These are phyloP conservation scores for Cirrhinus molitorella DNA, from an alignment of 2,797 vertebrate genomes.

Conservation along the genomic window DNA sequence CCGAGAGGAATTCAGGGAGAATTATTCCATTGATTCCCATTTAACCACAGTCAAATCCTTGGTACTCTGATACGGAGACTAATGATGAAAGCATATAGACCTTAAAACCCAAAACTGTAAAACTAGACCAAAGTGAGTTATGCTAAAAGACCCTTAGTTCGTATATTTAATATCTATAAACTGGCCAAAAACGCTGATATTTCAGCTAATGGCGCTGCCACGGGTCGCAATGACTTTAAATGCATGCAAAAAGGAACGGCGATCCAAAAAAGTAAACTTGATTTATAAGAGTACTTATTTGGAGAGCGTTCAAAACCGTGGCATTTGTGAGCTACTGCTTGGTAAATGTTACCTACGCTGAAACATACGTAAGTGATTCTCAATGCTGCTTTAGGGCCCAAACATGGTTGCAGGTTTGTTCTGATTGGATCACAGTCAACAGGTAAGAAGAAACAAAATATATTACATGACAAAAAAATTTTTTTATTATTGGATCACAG, in stretches of 20 bases:
- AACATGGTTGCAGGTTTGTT: background rate
- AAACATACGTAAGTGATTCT: background rate
- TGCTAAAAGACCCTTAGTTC: conserved; percentile 40
- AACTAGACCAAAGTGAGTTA: conserved; percentile 46
- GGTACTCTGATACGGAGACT: conserved; percentile 73
- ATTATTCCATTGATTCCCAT: conserved; percentile 82
- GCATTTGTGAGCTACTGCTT: background rate
- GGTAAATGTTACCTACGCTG: background rate
- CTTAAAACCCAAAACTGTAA: conserved; percentile 62
- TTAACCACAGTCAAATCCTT: conserved; percentile 74
- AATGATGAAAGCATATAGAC: conserved; percentile 79
- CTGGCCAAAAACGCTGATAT: conserved; percentile 37
- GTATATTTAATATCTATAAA: conserved; percentile 45
- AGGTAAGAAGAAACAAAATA: background rate
- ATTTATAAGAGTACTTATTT: background rate
- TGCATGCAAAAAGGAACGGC: background rate
- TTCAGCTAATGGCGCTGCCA: conserved; percentile 11
- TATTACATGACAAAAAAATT: background rate
- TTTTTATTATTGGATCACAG: background rate
- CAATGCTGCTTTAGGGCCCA: background rate
- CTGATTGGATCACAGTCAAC: background rate
- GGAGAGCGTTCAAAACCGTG: background rate
- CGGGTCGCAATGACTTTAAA: conserved; percentile 55
- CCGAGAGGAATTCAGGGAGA: conserved; percentile 79
- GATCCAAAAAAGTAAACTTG: background rate